Percentiles rank a stretch among this genome's conserved stretches.
These are phyloP conservation scores for Caenorhabditis becei DNA, from an alignment of 2,888 invertebrate genomes.

Conservation along the genomic window DNA sequence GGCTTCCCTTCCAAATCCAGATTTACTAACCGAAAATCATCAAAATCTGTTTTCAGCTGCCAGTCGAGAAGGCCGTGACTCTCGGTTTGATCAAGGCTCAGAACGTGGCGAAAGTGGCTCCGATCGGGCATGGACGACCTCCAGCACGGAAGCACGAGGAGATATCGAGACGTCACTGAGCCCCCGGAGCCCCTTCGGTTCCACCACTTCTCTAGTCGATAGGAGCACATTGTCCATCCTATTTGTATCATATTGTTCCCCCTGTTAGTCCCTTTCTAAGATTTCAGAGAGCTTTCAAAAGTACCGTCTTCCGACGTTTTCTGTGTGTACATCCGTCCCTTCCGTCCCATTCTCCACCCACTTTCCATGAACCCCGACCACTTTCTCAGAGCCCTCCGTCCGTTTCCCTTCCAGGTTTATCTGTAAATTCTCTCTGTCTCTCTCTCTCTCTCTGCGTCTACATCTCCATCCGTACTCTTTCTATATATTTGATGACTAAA, in stretches of 20 bases:
- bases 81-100: slow-evolving; percentile 80
- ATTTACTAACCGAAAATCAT: background rate
- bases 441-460: background rate
- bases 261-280: slow-evolving; percentile 32
- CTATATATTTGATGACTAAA: slow-evolving; percentile 56
- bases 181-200: background rate
- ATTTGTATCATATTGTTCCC: slow-evolving; percentile 57
- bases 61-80: slow-evolving; percentile 80
- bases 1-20: background rate
- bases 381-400: slow-evolving; percentile 19
- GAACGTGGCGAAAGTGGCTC: slow-evolving; percentile 77
- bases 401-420: slow-evolving; percentile 41
- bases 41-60: slow-evolving; percentile 73
- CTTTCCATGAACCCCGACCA: slow-evolving; percentile 53
- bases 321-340: slow-evolving; percentile 51
- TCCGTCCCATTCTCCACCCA: slow-evolving; percentile 20
- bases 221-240: slow-evolving; percentile 48
- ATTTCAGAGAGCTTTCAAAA: slow-evolving; percentile 59
- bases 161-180: slow-evolving; percentile 42
- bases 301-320: slow-evolving; percentile 17
- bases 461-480: slow-evolving; percentile 44
- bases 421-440: slow-evolving; percentile 15
- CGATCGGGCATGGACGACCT: slow-evolving; percentile 80
- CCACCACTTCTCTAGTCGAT: slow-evolving; percentile 31
- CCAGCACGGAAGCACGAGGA: slow-evolving; percentile 58